Evolutionary conservation across 2,888 invertebrate genomes (phyloP), one percentile per base, ranked within the genome.

Genomic region (Hymenopus coronatus): DNA sequence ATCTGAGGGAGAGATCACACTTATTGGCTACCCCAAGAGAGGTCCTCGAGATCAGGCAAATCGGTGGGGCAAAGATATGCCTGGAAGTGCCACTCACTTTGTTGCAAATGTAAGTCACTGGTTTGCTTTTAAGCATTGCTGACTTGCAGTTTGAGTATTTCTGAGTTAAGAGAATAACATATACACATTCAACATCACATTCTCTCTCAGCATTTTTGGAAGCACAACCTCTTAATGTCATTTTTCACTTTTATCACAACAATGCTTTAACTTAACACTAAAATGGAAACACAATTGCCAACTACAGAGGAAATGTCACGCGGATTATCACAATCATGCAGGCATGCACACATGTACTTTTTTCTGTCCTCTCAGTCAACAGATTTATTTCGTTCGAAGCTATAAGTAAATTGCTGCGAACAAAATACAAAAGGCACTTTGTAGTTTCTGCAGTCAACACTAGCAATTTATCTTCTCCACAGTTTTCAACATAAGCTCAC

Each of bases 381-480:
- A 70, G 15, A 70, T 70, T 70, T 70, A 70, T 46, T 81, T 82
- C 87, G 87, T 82, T 87, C 81, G 27, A 81, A 82, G 82, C 87
- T 25, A 70, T 28, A 27, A 54, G 30, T 28, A 28, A 70, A 84
- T 28, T 84, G 82, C 82, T n/a, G 87, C 87, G 28, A 87, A 87
- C 87, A 87, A 87, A 87, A 87, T 82, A 87, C 87, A 87, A 87
- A 87, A 87, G 87, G 87, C 87, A 87, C 87, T 87, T 87, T 82
- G 28, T 30, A 28, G 46, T 82, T 87, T 33, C 82, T 87, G 87
- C 87, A 87, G 87, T 70, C 54, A 70, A 70, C 54, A 70, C 54
- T 70, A 70, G 25, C 54, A 70, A 70, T 70, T 70, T 70, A 70
- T 70, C 54, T 70, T 70, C 54, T 70, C 25, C 54, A 70, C 25